phyloP scores from a whole-genome alignment of 2,797 vertebrate genomes.

The Triplophysa yarkandensis region DNA sequence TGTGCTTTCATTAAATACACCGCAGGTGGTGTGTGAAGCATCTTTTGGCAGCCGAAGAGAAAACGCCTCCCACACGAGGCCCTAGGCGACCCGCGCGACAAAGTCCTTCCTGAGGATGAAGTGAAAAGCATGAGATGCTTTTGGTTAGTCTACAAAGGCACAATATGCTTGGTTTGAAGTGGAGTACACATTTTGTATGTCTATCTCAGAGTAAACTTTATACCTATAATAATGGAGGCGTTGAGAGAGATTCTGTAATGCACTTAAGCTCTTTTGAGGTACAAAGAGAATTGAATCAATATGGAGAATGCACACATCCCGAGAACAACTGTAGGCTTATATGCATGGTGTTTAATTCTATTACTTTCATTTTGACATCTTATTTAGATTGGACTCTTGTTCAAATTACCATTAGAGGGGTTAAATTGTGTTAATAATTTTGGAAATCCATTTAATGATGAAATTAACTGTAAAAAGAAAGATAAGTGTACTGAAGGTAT shows the following conservation, averaged over 20 bases:
- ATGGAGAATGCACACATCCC: neutral
- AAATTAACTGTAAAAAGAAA: conserved; percentile 3
- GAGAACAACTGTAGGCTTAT: neutral
- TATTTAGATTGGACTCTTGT: neutral
- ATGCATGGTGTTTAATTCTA: no score
- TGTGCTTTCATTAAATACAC: conserved; percentile 67
- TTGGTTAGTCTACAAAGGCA: conserved; percentile 29
- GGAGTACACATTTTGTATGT: neutral
- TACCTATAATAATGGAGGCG: neutral
- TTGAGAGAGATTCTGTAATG: neutral
- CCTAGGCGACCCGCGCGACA: conserved; percentile 45
- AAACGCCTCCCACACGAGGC: conserved; percentile 51
- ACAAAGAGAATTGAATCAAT: neutral
- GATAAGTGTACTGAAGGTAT: neutral
- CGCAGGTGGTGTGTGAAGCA: conserved; percentile 60
- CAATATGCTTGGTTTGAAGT: conserved; percentile 45
- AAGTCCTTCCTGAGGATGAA: conserved; percentile 31
- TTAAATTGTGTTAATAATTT: neutral
- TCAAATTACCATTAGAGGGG: neutral
- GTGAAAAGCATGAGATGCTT: conserved; percentile 11
- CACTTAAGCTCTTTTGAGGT: neutral
- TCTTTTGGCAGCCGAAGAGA: conserved; percentile 58
- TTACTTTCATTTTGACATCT: neutral
- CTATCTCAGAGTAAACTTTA: neutral
- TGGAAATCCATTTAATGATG: neutral